Conservation (phyloP, 2,113 vertebrate genomes). For the Ceyx melanurus region DNA sequence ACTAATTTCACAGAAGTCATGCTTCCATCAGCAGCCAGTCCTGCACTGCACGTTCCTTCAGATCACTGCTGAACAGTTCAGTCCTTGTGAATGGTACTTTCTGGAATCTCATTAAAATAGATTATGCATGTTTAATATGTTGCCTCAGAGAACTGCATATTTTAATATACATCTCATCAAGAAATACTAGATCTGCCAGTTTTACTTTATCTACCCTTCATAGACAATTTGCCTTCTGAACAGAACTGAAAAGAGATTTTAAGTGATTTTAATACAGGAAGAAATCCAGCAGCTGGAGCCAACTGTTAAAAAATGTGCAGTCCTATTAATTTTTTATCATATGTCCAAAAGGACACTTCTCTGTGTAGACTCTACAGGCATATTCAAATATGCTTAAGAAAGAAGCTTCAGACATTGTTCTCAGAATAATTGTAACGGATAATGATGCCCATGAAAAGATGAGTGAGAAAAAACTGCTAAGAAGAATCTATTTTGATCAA, state of each 20-base stretch:
- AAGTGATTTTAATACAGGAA: conserved; percentile 51
- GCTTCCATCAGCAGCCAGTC: background rate
- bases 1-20: background rate
- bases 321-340: conserved; percentile 69
- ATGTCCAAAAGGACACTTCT: conserved; percentile 49
- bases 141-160: conserved; percentile 35
- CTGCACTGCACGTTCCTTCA: background rate
- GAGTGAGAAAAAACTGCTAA: conserved; percentile 31
- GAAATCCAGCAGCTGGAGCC: conserved; percentile 50
- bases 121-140: conserved; percentile 41
- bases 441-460: conserved; percentile 53
- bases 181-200: conserved; percentile 5
- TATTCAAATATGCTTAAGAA: conserved; percentile 42
- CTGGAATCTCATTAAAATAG: conserved; percentile 28
- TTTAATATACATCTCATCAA: conserved; percentile 48
- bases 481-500: conserved; percentile 71
- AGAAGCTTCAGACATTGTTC: conserved; percentile 18
- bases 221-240: conserved; percentile 33
- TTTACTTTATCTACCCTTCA: conserved; percentile 48
- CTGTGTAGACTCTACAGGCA: conserved; percentile 18
- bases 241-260: conserved; percentile 31
- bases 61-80: background rate
- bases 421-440: conserved; percentile 50
- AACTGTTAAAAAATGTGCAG: conserved; percentile 36
- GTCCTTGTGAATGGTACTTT: background rate